Evolutionary conservation across 2,888 invertebrate species (phyloP).

Genomic region (Parascotia fuliginaria): DNA sequence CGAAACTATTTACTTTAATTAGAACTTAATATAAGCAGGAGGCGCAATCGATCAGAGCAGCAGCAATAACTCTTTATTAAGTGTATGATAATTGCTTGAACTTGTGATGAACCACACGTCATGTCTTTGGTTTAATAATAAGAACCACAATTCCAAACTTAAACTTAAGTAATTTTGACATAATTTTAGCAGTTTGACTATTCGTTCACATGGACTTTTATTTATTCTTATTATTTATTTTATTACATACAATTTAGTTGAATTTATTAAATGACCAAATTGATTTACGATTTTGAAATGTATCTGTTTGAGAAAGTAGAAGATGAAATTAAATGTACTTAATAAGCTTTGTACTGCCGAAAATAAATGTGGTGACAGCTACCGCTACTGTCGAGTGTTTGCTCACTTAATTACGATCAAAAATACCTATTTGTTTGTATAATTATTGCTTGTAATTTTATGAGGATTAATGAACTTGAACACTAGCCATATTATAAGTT

Average conservation of each 20-base stretch:
- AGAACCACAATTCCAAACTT: background rate
- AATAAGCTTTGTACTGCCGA: background rate
- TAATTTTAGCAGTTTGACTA: background rate
- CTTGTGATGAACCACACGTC: background rate
- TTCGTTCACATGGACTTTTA: no score
- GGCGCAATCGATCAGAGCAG: background rate
- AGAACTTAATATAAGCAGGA: no score
- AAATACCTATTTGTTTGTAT: background rate
- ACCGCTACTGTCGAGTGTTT: background rate
- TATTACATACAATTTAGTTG: no score
- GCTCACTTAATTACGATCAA: background rate
- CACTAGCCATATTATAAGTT: slow-evolving; percentile 22
- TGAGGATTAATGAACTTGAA: slow-evolving; percentile 27
- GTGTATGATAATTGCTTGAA: background rate
- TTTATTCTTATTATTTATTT: background rate
- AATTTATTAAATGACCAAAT: no score
- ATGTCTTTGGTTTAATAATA: background rate
- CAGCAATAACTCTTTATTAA: background rate
- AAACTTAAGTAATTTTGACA: background rate
- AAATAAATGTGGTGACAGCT: background rate
- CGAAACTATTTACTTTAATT: no score
- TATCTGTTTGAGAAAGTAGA: no score
- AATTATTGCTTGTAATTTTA: slow-evolving; percentile 29
- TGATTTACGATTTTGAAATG: no score
- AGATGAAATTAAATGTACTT: no score